A percentile compares a stretch with the other conserved stretches of the same genome.
Conservation (phyloP, 2,888 invertebrate species). For the Hipparchia sbordonii region DNA sequence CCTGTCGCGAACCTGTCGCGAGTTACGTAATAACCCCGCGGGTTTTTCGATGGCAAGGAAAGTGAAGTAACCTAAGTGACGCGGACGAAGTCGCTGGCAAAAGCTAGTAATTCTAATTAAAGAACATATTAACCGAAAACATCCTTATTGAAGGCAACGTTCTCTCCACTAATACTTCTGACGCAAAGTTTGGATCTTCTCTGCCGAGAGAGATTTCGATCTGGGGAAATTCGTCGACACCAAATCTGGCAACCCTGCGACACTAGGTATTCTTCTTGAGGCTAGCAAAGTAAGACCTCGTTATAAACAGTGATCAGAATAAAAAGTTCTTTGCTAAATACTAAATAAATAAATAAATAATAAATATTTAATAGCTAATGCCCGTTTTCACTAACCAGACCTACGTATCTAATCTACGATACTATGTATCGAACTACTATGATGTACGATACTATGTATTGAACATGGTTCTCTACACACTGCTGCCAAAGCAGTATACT, state of each 20-base stretch:
- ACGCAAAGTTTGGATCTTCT: constrained; percentile 56
- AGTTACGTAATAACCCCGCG: too few species aligned
- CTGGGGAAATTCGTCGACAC: constrained; percentile 49
- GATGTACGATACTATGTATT: too few species aligned
- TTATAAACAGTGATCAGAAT: neutral
- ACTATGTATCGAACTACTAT: too few species aligned
- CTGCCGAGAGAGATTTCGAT: constrained; percentile 47
- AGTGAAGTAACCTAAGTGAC: neutral
- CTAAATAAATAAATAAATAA: too few species aligned
- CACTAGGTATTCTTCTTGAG: constrained; percentile 68
- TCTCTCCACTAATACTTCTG: constrained; percentile 51
- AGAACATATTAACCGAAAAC: constrained; percentile 49
- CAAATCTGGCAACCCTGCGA: constrained; percentile 56
- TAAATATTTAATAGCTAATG: too few species aligned
- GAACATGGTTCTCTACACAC: too few species aligned
- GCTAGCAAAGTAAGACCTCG: constrained; percentile 5
- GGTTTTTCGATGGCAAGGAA: too few species aligned
- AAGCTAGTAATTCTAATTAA: neutral
- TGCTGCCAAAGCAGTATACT: too few species aligned
- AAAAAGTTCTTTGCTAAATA: too few species aligned
- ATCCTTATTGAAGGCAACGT: constrained; percentile 44
- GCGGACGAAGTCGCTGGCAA: neutral
- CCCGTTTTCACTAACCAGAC: too few species aligned
- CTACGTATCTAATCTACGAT: too few species aligned
- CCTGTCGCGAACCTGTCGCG: too few species aligned